Base-by-base conservation (phyloP, 2,113 vertebrate genomes). In the Garra rufa region DNA sequence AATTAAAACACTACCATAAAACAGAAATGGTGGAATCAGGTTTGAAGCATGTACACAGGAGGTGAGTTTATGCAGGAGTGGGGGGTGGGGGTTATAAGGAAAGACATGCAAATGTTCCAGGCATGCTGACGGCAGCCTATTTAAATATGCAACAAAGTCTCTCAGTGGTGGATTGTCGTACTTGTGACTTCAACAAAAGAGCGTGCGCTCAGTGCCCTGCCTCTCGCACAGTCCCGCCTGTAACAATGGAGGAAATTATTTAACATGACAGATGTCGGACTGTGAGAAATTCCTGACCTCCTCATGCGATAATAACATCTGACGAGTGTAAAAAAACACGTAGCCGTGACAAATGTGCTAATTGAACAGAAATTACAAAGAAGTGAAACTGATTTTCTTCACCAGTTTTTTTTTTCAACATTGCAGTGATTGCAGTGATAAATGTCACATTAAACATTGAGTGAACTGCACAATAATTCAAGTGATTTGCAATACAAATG, bases 71-170 rank as follows among this genome's bases (percentile, higher is more conserved):
- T 46, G 70, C 24, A 26, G 24, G 57, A 57, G 76, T 17, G 46
- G 52, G 1, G 79, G 30, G 28, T 46, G 46, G 52, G 1, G 79
- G 30, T 28, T 46, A 63, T 63, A 61, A 0, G 69, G 63, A 52
- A 82, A 73, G 59, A 41, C 19, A 89, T 88, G 88, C 75, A 85
- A 86, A 91, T 87, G 85, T 44, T 70, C 30, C 0, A 71, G 75
- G 2, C 6, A 43, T 55, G 83, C 77, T 78, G 84, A 81, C 44
- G 75, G 83, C 86, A 87, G 85, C 76, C 0, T 9, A 77, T 89
- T 91, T 85, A 86, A 90, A 91, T 90, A 88, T 90, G 88, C 75
- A 90, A 82, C 81, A 85, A 83, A 69, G 65, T 73, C 59, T 83
- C 46, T 46, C 30, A 24, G 78, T 11, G 34, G 44, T 21, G 41